These are phyloP conservation scores for Tyrannus savana DNA, from an alignment of 2,113 vertebrate species.

Conservation along the genomic window DNA sequence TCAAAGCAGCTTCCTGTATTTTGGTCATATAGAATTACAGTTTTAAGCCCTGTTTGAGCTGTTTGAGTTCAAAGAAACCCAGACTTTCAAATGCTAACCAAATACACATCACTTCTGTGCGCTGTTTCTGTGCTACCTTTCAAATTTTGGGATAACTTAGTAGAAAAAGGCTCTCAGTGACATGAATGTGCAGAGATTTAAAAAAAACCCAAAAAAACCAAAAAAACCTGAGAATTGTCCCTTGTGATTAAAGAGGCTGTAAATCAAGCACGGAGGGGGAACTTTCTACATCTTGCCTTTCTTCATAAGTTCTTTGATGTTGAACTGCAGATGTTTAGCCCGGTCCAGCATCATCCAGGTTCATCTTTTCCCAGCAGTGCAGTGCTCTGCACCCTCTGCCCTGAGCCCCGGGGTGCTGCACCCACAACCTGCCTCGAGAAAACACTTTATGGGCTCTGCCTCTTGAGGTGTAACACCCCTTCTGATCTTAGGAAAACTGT, in stretches of 20 bases:
- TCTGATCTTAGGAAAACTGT: background rate
- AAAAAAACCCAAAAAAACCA: too few species aligned
- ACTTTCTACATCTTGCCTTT: conserved; percentile 6
- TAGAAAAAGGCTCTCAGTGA: background rate
- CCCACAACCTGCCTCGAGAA: too few species aligned
- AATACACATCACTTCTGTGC: fast-evolving
- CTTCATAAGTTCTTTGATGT: conserved; percentile 68
- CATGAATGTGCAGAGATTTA: background rate
- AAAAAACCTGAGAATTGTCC: background rate
- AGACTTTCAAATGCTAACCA: background rate
- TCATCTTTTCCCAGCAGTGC: background rate
- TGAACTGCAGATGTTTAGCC: conserved; percentile 16
- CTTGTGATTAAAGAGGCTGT: conserved; percentile 45
- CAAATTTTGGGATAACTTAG: background rate
- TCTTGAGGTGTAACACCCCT: background rate
- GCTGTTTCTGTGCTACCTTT: background rate
- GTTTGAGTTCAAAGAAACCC: background rate
- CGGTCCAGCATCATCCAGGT: background rate
- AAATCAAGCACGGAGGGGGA: conserved; percentile 59
- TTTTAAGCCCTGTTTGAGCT: background rate
- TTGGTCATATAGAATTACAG: background rate
- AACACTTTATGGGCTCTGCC: fast-evolving
- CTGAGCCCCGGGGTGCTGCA: background rate
- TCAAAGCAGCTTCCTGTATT: background rate
- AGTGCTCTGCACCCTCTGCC: background rate